Base-by-base conservation (phyloP, 2,888 invertebrate genomes). In the Pachliopta kotzebuea region DNA sequence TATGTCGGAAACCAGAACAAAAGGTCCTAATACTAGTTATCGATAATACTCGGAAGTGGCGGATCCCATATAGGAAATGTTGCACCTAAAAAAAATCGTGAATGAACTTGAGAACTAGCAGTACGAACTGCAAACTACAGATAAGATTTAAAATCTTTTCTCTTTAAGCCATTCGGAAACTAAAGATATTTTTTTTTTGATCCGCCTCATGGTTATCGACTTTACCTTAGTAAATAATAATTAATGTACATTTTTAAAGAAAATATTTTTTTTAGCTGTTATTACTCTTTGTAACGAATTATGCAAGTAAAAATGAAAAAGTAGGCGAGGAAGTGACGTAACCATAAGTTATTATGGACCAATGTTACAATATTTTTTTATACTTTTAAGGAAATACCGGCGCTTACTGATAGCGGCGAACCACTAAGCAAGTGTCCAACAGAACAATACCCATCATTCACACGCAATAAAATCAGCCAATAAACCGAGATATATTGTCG, bases 21-120 rank as follows among this genome's bases (percentile, higher is more conserved):
- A 73, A 76, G 73, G 64, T 72, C 68, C 78, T 83, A 74, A 81
- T 83, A 84, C 80, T 77, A 74, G 80, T 87, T 85, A 85, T 83
- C 85, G 72, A 73, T 76, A 71, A 74, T 83, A 83, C 82, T 74
- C 73, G 78, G 83, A 85, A 84, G 74, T 76, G 71, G 74, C 74
- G 76, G 79, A 42, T 17, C 60, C 42, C 24, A 50, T 60, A 60
- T 56, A 56, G 56, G 42, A 60, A 64, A 52, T 56, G 56, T 20
- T 60, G 21, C 6, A 56, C 52, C 49, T 50, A 65, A 65, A 64
- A n/a, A n/a, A 65, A 65, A 76, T 78, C 83, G 81, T 76, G 80
- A 85, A 80, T 72, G 70, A 75, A 74, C 76, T 74, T 71, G 69
- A 72, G 73, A 69, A 64, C 63, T 68, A 71, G 76, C 75, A 80